Evolutionary conservation across 2,888 invertebrate species (phyloP).

Genomic region (Anthoptus insignis): DNA sequence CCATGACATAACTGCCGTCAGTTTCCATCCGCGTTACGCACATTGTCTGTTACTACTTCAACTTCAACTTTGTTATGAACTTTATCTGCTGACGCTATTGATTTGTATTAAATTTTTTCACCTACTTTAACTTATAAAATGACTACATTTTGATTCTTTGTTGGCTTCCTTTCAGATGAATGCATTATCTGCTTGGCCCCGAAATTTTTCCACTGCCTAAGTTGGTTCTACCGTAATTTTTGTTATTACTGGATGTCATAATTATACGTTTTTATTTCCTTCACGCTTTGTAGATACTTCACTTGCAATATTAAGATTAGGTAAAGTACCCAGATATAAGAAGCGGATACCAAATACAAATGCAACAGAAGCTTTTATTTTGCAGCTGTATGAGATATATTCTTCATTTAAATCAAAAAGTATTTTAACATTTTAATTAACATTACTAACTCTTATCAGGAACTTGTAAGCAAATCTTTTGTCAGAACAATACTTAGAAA

Average conservation of each 20-base stretch:
- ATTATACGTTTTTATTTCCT: not conserved
- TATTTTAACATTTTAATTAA: not conserved
- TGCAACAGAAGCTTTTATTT: not conserved
- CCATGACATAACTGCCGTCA: slow-evolving; percentile 34
- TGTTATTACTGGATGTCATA: not conserved
- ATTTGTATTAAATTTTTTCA: not conserved
- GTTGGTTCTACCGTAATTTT: not conserved
- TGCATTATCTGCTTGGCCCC: not conserved
- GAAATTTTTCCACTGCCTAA: slow-evolving; percentile 1
- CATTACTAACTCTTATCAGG: not conserved
- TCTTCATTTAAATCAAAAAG: not conserved
- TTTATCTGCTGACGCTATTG: not conserved
- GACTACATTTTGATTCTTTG: too few species aligned
- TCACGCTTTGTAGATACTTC: not conserved
- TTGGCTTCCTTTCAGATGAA: not conserved
- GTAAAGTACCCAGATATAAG: not conserved
- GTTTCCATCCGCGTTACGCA: slow-evolving; percentile 25
- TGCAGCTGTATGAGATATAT: not conserved
- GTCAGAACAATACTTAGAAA: not conserved
- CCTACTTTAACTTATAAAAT: not conserved
- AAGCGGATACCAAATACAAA: not conserved
- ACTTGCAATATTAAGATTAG: not conserved
- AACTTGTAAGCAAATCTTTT: not conserved
- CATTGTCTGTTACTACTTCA: slow-evolving; percentile 4
- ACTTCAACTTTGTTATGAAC: not conserved